Evolutionary conservation across 2,888 invertebrate genomes (phyloP), one percentile per base, ranked within the genome.

Genomic region (Latrodectus elegans): DNA sequence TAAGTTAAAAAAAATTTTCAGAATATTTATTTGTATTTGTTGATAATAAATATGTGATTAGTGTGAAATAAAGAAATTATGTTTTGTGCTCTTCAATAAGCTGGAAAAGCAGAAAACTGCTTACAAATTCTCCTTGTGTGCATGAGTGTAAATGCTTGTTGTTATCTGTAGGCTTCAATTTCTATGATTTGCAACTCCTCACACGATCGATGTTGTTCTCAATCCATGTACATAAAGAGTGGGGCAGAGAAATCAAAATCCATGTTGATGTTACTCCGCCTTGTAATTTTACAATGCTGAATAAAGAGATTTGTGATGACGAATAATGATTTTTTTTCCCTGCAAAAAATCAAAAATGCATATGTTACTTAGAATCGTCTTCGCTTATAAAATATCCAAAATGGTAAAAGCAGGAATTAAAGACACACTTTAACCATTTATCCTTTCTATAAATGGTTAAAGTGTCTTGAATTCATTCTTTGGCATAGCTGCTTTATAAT

Each of bases 221-320:
- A 55, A 55, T 55, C 12, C 55, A 55, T 14, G 15, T 55, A 55
- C 55, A 55, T 6, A 15, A 11, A 55, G 55, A 55, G 22, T 14
- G 55, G 55, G 55, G 55, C 55, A 55, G 55, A 55, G 55, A 55
- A 55, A 55, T 55, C 55, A 55, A 55, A 55, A 55, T 55, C 12
- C 11, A 55, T 55, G 55, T 55, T 55, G 55, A 55, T 55, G 15
- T 55, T 73, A 81, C 72, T 73, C 51, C 73, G 81, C 73, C 72
- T 65, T 81, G 81, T 60, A 65, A 78, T 78, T 70, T 68, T 68
- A 78, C 17, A 67, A 75, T 26, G 79, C 65, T 79, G 74, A 85
- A 85, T 85, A 85, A 85, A 84, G 72, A 84, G 53, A 64, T 84
- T 84, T 84, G 76, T 76, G 76, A 71, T 65, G 83, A 78, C 67